Percentiles rank a stretch among this genome's conserved stretches.
These are phyloP conservation scores for Phoeniculus purpureus DNA, from an alignment of 2,797 vertebrate species.

Conservation along the genomic window DNA sequence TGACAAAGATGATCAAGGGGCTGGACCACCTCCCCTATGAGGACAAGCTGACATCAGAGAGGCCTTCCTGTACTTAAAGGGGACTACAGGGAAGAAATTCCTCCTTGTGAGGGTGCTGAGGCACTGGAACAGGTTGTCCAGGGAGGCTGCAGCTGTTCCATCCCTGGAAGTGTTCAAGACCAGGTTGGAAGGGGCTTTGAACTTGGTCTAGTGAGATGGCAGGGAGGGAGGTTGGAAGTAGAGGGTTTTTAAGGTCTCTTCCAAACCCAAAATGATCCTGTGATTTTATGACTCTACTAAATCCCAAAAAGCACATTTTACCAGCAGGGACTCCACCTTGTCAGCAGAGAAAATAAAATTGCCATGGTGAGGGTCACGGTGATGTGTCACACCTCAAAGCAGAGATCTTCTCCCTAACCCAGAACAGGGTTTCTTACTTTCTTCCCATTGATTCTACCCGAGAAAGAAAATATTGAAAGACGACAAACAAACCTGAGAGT, in stretches of 20 bases:
- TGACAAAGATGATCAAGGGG: not conserved
- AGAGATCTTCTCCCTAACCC: not conserved
- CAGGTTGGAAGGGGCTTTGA: not conserved
- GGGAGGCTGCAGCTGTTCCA: no score
- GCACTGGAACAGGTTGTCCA: not conserved
- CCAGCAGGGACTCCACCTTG: not conserved
- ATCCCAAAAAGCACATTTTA: not conserved
- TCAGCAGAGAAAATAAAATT: not conserved
- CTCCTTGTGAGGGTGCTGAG: not conserved
- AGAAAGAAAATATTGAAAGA: not conserved
- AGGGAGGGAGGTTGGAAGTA: not conserved
- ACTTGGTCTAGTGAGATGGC: not conserved
- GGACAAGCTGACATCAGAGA: not conserved
- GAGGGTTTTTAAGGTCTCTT: not conserved
- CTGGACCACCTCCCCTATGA: not conserved
- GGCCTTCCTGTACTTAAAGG: not conserved
- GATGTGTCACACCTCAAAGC: rapidly evolving
- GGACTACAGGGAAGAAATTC: not conserved
- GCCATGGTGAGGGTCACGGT: rapidly evolving
- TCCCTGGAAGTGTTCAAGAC: not conserved
- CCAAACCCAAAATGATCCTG: not conserved
- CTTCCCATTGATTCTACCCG: not conserved
- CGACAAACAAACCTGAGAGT: not conserved
- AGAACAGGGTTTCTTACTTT: not conserved
- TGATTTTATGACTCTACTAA: not conserved